phyloP scores from a whole-genome alignment of 2,113 vertebrate genomes.

The Neomonachus schauinslandi region DNA sequence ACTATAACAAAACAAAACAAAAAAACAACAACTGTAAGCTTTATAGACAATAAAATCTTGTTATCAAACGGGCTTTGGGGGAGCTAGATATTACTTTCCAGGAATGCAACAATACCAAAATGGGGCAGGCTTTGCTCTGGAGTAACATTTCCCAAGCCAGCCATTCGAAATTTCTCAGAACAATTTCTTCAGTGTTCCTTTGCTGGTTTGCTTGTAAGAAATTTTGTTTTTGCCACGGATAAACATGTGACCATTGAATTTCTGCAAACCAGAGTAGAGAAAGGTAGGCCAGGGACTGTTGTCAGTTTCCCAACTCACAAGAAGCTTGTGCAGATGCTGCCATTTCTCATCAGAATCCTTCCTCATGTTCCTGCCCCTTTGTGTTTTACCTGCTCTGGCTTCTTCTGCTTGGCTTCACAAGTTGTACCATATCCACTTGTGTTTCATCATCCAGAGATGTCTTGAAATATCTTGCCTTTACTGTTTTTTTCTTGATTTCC shows the following conservation, averaged over 20 bases:
- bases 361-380: accelerated
- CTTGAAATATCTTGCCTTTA: background rate
- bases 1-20: background rate
- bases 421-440: background rate
- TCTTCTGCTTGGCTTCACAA: background rate
- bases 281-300: background rate
- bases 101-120: background rate
- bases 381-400: background rate
- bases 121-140: background rate
- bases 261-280: background rate
- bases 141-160: background rate
- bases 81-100: background rate
- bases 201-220: background rate
- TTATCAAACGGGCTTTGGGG: background rate
- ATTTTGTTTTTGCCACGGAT: background rate
- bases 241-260: background rate
- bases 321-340: background rate
- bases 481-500: background rate
- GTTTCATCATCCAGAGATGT: background rate
- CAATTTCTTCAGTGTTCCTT: background rate
- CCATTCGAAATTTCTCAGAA: background rate
- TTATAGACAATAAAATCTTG: background rate
- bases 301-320: background rate
- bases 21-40: background rate
- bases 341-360: background rate